Conservation (phyloP, 2,888 invertebrate genomes). For the Ischnus inquisitorius region DNA sequence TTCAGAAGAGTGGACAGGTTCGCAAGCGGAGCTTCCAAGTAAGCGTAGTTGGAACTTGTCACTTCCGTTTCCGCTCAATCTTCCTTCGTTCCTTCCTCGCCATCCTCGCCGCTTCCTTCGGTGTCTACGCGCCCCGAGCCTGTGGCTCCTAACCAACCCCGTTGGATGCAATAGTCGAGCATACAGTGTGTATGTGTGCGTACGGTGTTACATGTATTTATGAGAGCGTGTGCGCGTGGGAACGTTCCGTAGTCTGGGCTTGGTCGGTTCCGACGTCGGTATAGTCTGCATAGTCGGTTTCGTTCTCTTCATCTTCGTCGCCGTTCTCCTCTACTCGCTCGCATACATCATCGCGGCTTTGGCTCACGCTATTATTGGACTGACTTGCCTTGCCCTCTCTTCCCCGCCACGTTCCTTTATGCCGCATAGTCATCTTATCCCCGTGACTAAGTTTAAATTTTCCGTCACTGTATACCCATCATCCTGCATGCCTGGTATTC, state of each 20-base stretch:
- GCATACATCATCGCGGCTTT: conserved; percentile 24
- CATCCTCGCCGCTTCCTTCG: conserved; percentile 46
- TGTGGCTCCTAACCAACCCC: conserved; percentile 4
- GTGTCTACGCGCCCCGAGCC: conserved; percentile 19
- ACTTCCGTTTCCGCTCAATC: conserved; percentile 77
- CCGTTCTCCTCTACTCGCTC: neutral
- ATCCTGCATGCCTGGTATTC: neutral
- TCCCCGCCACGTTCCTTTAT: neutral
- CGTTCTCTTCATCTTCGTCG: conserved; percentile 1
- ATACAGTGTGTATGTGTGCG: neutral
- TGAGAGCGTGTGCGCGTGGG: neutral
- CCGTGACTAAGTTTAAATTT: conserved; percentile 23
- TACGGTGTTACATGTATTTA: neutral
- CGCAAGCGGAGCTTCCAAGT: conserved; percentile 62
- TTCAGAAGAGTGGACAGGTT: conserved; percentile 41
- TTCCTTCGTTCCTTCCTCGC: conserved; percentile 65
- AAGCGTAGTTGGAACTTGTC: conserved; percentile 76
- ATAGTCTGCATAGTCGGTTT: conserved; percentile 1
- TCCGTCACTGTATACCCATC: neutral
- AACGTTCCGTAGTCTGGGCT: neutral
- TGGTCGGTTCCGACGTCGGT: neutral
- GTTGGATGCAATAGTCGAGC: neutral
- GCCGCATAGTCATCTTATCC: neutral
- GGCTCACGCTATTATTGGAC: conserved; percentile 6
- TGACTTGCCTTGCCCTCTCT: neutral